These are phyloP conservation scores for Tetranychus cinnabarinus DNA, from an alignment of 1,140 invertebrate species.

Conservation along the genomic window DNA sequence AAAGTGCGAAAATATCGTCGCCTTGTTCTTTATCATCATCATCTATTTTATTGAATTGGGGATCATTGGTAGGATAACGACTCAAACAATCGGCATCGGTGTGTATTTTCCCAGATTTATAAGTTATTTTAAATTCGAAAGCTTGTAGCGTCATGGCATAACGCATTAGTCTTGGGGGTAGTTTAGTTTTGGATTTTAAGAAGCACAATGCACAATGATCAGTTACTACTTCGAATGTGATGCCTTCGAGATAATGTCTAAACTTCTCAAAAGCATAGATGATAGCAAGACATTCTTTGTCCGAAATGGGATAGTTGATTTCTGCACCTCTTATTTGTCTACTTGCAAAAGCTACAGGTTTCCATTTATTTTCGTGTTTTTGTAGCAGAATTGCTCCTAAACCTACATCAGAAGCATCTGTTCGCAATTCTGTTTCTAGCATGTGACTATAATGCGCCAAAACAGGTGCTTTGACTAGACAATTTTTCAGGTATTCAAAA, in stretches of 20 bases:
- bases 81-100: background rate
- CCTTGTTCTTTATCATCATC: background rate
- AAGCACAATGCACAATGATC: no score
- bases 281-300: conserved; percentile 21
- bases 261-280: conserved; percentile 24
- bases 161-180: no score
- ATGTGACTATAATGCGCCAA: no score
- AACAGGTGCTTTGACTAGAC: background rate
- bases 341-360: background rate
- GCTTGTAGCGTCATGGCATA: no score
- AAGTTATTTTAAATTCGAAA: no score
- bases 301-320: conserved; percentile 17
- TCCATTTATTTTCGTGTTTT: background rate
- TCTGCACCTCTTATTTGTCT: conserved; percentile 11
- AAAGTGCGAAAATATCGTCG: background rate
- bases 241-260: conserved; percentile 24
- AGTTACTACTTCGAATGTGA: conserved; percentile 1
- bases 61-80: background rate
- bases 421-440: background rate
- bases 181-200: no score
- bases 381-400: background rate
- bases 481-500: background rate
- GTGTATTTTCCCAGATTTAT: background rate
- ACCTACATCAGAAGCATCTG: background rate
- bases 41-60: background rate